Evolutionary conservation across 1,140 invertebrate genomes (phyloP), one percentile per base, ranked within the genome.

Genomic region (Spodoptera litura): DNA sequence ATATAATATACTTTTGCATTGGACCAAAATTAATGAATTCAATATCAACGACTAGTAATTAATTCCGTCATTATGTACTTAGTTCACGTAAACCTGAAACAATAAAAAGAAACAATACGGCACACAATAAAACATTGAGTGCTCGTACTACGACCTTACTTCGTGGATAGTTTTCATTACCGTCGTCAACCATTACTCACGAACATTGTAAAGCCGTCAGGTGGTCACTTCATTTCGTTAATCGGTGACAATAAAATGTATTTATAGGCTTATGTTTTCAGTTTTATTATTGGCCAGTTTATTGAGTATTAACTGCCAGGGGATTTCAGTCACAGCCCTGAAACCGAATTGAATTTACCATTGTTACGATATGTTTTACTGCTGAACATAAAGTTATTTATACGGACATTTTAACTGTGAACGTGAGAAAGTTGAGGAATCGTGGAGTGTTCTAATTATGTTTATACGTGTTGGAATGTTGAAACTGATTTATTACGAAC

Each of bases 181-280:
- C 13, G 11, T 20, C 38, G 62, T 44, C 62, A 9, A 10, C 38
- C 0, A 66, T 66, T 51, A 49, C 38, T 66, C 15, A 66, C 3
- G 38, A 49, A 2, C 38, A 25, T 20, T 66, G 38, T 66, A 49
- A 49, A 49, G 8, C 38, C 38, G 62, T 66, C 62, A 66, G 38
- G 38, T 49, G 62, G 62, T 38, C 20, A 66, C 62, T 66, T 66
- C 15, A 49, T 25, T 20, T 12, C 38, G 62, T 66, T 66, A 66
- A 66, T 66, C 62, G 62, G n/a, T 49, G 38, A 10, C 11, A 66
- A 66, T 66, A 66, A 66, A 66, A 66, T 66, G 9, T 66, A 66
- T 66, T 66, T 49, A 66, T 49, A 38, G 62, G 38, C 62, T 66
- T 66, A 66, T 66, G 62, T 66, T 66, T 20, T 66, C 62, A 70